phyloP scores from a whole-genome alignment of 2,797 vertebrate species.

The Oryzias dopingdopingensis region DNA sequence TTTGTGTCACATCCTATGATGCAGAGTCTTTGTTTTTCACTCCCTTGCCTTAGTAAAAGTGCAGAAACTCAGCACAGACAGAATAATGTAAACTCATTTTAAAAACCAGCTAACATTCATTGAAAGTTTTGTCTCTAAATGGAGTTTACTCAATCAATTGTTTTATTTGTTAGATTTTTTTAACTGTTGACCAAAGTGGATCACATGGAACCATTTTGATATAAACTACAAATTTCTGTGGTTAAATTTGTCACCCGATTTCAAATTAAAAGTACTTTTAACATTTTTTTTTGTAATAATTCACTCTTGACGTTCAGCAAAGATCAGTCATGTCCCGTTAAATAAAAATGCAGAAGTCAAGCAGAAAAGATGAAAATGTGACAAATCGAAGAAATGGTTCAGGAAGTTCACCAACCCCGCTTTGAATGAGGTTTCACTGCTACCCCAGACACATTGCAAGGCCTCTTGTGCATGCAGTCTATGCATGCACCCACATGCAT shows the following conservation, averaged over 20 bases:
- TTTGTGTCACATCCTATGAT: slow-evolving; percentile 56
- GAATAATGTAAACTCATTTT: slow-evolving; percentile 3
- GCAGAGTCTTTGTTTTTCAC: slow-evolving; percentile 63
- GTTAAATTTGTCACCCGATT: too few relatives aligned
- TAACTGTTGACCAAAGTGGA: background rate
- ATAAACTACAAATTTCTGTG: too few relatives aligned
- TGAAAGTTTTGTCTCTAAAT: background rate
- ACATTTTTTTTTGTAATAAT: background rate
- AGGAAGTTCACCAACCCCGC: slow-evolving; percentile 61
- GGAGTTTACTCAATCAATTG: background rate
- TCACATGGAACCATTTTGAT: too few relatives aligned
- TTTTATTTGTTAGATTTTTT: background rate
- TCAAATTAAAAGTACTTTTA: too few relatives aligned
- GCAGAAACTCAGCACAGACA: slow-evolving; percentile 17
- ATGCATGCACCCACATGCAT: slow-evolving; percentile 18
- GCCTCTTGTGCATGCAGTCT: slow-evolving; percentile 15
- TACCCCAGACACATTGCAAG: slow-evolving; percentile 21
- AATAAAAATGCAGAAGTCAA: slow-evolving; percentile 34
- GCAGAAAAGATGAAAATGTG: slow-evolving; percentile 23
- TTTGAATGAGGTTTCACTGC: slow-evolving; percentile 37
- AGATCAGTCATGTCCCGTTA: background rate
- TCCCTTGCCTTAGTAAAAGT: slow-evolving; percentile 17
- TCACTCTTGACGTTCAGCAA: background rate
- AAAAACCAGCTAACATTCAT: background rate
- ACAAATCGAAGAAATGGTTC: slow-evolving; percentile 44